Evolutionary conservation across 2,797 vertebrate species (phyloP).

Genomic region (Oreonectes daqikongensis): DNA sequence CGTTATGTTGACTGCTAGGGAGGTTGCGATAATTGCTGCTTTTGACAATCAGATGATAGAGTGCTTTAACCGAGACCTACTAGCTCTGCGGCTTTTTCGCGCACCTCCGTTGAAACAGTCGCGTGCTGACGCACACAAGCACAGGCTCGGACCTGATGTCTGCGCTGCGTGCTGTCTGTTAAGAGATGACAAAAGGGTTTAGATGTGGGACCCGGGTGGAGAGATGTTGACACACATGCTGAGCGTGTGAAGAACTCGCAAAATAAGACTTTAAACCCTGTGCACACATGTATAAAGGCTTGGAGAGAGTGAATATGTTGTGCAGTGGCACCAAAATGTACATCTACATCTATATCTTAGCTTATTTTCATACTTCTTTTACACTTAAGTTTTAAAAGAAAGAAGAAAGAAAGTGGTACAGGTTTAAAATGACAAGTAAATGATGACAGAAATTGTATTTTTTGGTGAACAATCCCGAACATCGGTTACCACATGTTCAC

Average conservation of each 20-base stretch:
- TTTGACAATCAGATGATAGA: conserved; percentile 68
- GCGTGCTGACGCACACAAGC: conserved; percentile 22
- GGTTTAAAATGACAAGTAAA: no score
- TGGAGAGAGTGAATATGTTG: neutral
- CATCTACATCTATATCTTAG: no score
- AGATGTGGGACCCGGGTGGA: conserved; percentile 49
- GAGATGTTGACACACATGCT: conserved; percentile 58
- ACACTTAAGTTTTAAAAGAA: no score
- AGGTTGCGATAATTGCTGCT: conserved; percentile 46
- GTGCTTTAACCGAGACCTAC: conserved; percentile 48
- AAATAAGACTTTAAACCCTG: neutral
- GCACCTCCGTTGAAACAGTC: conserved; percentile 1
- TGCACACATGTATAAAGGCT: conserved; percentile 2
- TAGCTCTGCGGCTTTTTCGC: neutral
- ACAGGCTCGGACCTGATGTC: conserved; percentile 11
- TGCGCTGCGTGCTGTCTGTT: conserved; percentile 12
- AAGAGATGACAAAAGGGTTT: conserved; percentile 63
- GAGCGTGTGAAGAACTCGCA: neutral
- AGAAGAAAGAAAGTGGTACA: no score
- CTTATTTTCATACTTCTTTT: no score
- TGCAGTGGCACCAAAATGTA: conserved; percentile 11
- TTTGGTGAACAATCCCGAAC: no score
- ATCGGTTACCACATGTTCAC: no score
- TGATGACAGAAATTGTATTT: no score
- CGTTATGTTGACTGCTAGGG: conserved; percentile 22